Percentiles rank a stretch among this genome's conserved stretches.
These are phyloP conservation scores for Drosophila ambigua DNA, from an alignment of 1,140 invertebrate species.

Conservation along the genomic window DNA sequence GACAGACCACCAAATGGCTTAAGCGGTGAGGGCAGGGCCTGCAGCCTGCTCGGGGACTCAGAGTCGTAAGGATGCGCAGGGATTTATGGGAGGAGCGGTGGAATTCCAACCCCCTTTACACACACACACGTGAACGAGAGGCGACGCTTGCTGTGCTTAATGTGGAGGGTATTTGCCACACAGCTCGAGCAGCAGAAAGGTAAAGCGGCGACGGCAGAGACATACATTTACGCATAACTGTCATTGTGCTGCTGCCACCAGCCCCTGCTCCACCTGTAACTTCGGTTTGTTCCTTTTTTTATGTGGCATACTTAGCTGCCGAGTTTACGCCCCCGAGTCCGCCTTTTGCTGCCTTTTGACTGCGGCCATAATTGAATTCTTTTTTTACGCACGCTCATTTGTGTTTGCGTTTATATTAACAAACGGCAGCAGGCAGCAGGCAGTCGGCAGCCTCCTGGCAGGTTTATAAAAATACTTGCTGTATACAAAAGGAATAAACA, in stretches of 20 bases:
- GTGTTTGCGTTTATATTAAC: conserved; percentile 80
- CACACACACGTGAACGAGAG: conserved; percentile 15
- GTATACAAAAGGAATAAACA: neutral
- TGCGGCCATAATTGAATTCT: conserved; percentile 74
- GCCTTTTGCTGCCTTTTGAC: conserved; percentile 53
- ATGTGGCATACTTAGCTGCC: conserved; percentile 60
- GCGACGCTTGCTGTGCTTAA: conserved; percentile 19
- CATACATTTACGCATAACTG: conserved; percentile 56
- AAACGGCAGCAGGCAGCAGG: conserved; percentile 3
- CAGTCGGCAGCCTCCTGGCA: conserved; percentile 6
- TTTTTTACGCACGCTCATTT: conserved; percentile 79
- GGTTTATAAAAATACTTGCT: conserved; percentile 45
- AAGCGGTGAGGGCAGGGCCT: neutral
- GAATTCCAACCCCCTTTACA: conserved; percentile 21
- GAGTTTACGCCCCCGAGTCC: no score
- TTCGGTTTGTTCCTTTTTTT: conserved; percentile 30
- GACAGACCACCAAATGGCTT: conserved; percentile 38
- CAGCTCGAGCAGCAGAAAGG: neutral
- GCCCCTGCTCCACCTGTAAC: conserved; percentile 9
- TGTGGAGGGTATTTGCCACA: conserved; percentile 23
- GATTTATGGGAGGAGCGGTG: conserved; percentile 33
- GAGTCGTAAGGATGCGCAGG: conserved; percentile 28
- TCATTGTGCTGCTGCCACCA: conserved; percentile 49
- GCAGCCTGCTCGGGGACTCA: conserved; percentile 15
- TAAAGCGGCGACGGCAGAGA: neutral